Evolutionary conservation across 2,888 invertebrate species (phyloP), one percentile per base, ranked within the genome.

Genomic region (Liodrosophila aerea): DNA sequence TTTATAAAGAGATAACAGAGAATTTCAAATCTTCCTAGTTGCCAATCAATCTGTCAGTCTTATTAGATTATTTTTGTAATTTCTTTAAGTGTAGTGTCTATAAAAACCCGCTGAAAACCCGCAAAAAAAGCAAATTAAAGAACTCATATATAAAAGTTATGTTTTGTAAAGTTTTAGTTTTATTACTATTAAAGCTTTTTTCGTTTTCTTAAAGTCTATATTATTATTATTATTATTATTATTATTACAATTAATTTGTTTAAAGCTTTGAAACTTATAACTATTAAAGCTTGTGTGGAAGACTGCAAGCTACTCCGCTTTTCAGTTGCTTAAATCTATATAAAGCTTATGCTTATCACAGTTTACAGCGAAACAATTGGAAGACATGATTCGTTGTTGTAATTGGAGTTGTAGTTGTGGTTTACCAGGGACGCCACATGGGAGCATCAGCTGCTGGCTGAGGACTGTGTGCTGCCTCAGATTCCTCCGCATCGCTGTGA

Each of bases 391-490:
- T 76, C 64, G 73, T 51, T 51, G 76, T 73, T 64, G 47, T 51
- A 29, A 37, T 63, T 56, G 45, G 39, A 57, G 39, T 36, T 41
- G 54, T 13, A 18, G 40, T 43, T 62, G 40, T 11, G 27, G 37
- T 37, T 73, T 65, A 87, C 87, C 87, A 87, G 12, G 87, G 87
- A 29, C 87, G 88, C 87, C 87, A 87, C 68, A 85, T 51, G 33
- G 71, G 12, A 37, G 29, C 51, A 36, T 33, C 45, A 11, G 33
- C 31, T 7, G 43, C 44, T 9, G 68, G 57, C 44, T 73, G 56
- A 2, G 73, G 64, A 13, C 74, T 69, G 18, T 47, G 46, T 8
- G 58, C 59, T 12, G 82, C 61, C 31, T 76, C 73, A 12, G 72
- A 78, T 1, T 70, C 76, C 43, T 84, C 85, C 36, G 58, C 44